phyloP scores from a whole-genome alignment of 53 echinoderm and acorn worm species.

The Stichopus horrens region DNA sequence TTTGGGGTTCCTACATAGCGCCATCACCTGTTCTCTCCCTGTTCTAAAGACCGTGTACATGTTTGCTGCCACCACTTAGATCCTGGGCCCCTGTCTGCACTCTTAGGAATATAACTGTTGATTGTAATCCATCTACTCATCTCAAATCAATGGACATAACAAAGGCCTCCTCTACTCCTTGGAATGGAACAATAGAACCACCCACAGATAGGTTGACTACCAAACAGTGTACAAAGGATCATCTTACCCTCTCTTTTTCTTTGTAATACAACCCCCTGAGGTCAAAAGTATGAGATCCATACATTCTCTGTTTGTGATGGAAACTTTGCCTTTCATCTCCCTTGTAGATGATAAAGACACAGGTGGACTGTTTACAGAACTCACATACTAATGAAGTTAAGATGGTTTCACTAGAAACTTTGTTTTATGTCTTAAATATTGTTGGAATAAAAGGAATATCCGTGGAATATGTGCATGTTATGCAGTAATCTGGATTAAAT shows the following conservation, averaged over 20 bases:
- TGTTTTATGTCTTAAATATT: too few relatives aligned
- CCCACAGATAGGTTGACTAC: not conserved
- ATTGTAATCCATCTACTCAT: not conserved
- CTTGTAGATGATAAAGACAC: not conserved
- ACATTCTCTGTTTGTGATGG: not conserved
- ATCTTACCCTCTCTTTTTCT: not conserved
- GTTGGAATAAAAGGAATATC: too few relatives aligned
- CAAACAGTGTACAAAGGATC: not conserved
- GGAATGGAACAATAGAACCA: slow-evolving; percentile 24
- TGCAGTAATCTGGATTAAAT: too few relatives aligned
- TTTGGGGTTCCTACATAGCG: too few relatives aligned
- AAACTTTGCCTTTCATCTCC: not conserved
- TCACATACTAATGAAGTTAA: too few relatives aligned
- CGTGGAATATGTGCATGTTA: too few relatives aligned
- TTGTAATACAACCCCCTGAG: not conserved
- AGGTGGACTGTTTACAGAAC: too few relatives aligned
- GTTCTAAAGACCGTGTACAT: not conserved
- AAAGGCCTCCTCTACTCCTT: not conserved
- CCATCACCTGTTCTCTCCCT: too few relatives aligned
- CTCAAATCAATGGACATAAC: slow-evolving; percentile 4
- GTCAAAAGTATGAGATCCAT: not conserved
- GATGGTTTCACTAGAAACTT: too few relatives aligned
- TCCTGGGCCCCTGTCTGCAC: not conserved
- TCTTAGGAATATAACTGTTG: not conserved
- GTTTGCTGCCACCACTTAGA: not conserved